Conservation (phyloP, 2,888 invertebrate genomes). For the Caenorhabditis sp. region DNA sequence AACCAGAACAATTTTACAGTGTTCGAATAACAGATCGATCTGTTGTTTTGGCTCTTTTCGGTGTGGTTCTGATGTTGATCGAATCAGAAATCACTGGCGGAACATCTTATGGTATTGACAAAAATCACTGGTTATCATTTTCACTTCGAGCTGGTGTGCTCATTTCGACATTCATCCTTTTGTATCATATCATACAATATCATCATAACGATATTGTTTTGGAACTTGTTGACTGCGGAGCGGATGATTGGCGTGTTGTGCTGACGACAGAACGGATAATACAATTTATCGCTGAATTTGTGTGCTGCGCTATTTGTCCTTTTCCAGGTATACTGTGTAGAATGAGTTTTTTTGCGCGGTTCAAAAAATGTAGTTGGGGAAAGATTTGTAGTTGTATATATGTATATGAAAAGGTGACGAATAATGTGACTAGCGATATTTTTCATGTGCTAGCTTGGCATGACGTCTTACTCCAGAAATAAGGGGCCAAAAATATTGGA, state of each 20-base stretch:
- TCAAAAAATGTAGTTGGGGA: not conserved
- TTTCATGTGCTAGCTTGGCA: no score
- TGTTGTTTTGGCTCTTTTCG: constrained; percentile 54
- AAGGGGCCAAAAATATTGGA: no score
- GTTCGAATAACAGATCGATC: constrained; percentile 51
- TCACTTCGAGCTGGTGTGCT: constrained; percentile 55
- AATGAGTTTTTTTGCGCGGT: not conserved
- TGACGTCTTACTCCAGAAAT: no score
- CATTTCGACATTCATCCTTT: constrained; percentile 58
- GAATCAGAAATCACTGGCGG: constrained; percentile 67
- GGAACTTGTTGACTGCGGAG: constrained; percentile 99
- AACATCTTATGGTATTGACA: constrained; percentile 51
- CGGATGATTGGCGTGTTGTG: constrained; percentile 99
- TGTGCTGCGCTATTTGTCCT: constrained; percentile 87
- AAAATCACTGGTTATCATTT: constrained; percentile 54
- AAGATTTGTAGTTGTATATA: not conserved
- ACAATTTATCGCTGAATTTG: constrained; percentile 80
- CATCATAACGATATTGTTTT: constrained; percentile 73
- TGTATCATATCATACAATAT: constrained; percentile 64
- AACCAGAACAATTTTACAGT: constrained; percentile 27
- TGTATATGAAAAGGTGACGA: no score
- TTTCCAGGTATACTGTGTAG: constrained; percentile 40
- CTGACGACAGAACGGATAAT: constrained; percentile 95
- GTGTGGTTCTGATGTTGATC: constrained; percentile 65
- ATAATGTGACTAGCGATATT: no score